Conservation (phyloP, 2,113 vertebrate genomes). For the Pomatorhinus ruficollis region DNA sequence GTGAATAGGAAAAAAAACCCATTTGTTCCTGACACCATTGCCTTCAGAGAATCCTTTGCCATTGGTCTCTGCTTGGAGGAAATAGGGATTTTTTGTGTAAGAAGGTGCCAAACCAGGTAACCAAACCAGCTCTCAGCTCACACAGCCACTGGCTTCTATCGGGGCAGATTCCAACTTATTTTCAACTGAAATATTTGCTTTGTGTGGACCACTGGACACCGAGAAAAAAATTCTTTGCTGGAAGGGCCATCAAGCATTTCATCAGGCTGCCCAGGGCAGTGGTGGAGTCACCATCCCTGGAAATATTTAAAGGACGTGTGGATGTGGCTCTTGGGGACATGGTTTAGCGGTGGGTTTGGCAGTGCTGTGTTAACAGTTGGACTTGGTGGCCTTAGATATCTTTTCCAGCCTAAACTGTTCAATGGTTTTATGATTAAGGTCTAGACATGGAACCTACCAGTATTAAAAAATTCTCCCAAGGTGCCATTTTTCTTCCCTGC, state of each 20-base stretch:
- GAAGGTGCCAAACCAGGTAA: background rate
- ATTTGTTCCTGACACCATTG: background rate
- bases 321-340: background rate
- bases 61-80: background rate
- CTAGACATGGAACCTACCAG: background rate
- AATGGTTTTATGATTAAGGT: background rate
- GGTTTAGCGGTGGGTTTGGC: background rate
- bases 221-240: background rate
- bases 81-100: background rate
- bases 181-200: background rate
- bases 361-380: background rate
- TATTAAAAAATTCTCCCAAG: background rate
- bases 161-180: background rate
- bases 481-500: background rate
- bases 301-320: rapidly evolving
- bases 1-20: background rate
- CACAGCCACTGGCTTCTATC: rapidly evolving
- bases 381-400: background rate
- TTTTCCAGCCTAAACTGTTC: background rate
- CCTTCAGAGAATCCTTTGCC: background rate
- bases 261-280: no score
- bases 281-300: background rate
- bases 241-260: background rate
- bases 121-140: background rate
- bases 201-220: background rate